Evolutionary conservation across 2,113 vertebrate species (phyloP).

Genomic region (Cygnus buccinator): DNA sequence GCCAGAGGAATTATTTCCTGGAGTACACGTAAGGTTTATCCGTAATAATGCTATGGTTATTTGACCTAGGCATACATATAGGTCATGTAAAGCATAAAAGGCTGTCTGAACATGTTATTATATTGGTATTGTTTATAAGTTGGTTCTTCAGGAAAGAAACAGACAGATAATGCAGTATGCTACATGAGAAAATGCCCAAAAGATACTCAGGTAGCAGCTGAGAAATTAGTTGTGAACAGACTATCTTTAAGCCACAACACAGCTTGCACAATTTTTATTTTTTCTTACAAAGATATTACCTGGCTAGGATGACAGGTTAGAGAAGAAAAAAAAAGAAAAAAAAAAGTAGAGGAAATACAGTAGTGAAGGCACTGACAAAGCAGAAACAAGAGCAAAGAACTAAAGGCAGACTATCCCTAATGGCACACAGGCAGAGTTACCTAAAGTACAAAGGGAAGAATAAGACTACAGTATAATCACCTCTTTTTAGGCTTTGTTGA

Average conservation of each 20-base stretch:
- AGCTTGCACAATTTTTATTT: neutral
- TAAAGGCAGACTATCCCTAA: neutral
- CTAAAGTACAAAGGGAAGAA: neutral
- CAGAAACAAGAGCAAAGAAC: neutral
- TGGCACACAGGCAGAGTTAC: neutral
- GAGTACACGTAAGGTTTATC: neutral
- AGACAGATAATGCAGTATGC: neutral
- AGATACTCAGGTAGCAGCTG: neutral
- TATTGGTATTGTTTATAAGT: neutral
- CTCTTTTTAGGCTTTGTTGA: neutral
- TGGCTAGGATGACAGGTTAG: neutral
- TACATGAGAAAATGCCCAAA: neutral
- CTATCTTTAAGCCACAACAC: neutral
- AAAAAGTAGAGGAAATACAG: neutral
- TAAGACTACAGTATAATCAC: neutral
- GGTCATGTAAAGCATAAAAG: neutral
- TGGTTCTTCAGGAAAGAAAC: fast-evolving
- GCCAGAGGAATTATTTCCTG: neutral
- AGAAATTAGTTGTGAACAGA: neutral
- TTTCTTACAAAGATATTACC: neutral
- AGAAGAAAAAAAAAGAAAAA: neutral
- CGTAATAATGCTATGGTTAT: neutral
- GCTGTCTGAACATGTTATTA: neutral
- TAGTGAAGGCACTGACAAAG: neutral
- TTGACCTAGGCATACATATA: neutral